Evolutionary conservation across 2,113 vertebrate genomes (phyloP), one percentile per base, ranked within the genome.

Genomic region (Trogon melanurus): DNA sequence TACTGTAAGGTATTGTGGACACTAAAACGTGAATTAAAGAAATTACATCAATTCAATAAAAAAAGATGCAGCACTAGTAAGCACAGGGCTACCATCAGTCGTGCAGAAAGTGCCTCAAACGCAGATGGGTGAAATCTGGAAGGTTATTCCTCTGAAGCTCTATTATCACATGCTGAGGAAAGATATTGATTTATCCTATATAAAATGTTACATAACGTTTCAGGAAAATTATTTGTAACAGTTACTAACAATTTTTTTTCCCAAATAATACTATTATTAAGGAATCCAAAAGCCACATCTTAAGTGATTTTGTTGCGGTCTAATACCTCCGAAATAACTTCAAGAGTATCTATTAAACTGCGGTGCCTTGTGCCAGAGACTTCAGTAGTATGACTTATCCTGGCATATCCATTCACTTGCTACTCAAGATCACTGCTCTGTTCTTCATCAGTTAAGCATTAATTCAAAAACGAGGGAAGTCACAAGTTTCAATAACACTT

Each of bases 401-500:
- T 56, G 84, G 36, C 32, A 79, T 82, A 84, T 89, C 29, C 93
- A 90, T 92, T 95, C 92, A 88, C 58, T 30, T 91, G 60, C 26
- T 89, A 89, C 64, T 82, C 91, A 96, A 80, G 79, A 90, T 90
- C 85, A 73, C 41, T 25, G 50, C 6, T 69, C 19, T 41, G 83
- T 84, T 94, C 91, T 84, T 85, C 8, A 21, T 91, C 64, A 85
- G 50, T 87, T 67, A 96, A 79, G 54, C 91, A 95, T 88, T 92
- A 96, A 92, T 94, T 93, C 22, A 64, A 34, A 93, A 87, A 36
- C 91, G 53, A 95, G 38, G 23, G 66, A 90, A 97, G 81, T 91
- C 94, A 93, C 95, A 93, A 95, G 81, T 87, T 97, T 61, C 60
- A 79, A 48, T 88, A 82, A 86, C 66, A 93, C 29, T 91, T 84